Base-by-base conservation (phyloP, 1,140 invertebrate species). In the Trypoxylus dichotomus region DNA sequence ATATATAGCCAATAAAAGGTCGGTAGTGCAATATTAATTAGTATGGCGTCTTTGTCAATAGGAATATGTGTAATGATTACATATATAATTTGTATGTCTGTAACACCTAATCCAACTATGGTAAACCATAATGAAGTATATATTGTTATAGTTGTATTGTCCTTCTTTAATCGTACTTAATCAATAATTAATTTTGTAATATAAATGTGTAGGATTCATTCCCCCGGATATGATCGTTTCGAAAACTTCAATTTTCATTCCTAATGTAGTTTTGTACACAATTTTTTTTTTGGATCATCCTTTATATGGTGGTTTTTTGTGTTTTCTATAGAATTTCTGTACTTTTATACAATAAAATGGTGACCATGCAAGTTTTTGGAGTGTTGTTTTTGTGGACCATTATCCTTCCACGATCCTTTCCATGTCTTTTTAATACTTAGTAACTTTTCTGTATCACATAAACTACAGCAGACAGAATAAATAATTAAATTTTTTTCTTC, bases 341-440 rank as follows among this genome's bases (percentile, higher is more conserved):
- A 81, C 80, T 81, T 81, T 81, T 81, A 81, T 81, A 81, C 80
- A 79, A 79, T 79, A 78, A 74, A 68, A 74, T 74, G 43, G 43
- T 47, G 43, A 47, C 43, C 43, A 47, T 47, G 43, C 21, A 68
- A 68, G 15, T 47, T 15, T 15, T 47, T 13, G 11, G 43, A 13
- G n/a, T 47, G 11, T 0, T 47, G 13, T 47, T 15, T 13, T 47
- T 47, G 11, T 47, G 0, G 15, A 47, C 43, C 43, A 47, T 47
- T 47, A 0, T 13, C 13, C 43, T 10, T 15, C 11, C 43, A 7
- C n/a, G 3, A 47, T 13, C 43, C 43, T 47, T 0, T 37, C 10
- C 7, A 32, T 7, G 32, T 8, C 32, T 37, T 5, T 37, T 5
- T n/a, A n/a, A n/a, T n/a, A n/a, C n/a, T n/a, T n/a, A n/a, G n/a